phyloP scores from a whole-genome alignment of 2,797 vertebrate genomes.

The Ceyx erithaca region DNA sequence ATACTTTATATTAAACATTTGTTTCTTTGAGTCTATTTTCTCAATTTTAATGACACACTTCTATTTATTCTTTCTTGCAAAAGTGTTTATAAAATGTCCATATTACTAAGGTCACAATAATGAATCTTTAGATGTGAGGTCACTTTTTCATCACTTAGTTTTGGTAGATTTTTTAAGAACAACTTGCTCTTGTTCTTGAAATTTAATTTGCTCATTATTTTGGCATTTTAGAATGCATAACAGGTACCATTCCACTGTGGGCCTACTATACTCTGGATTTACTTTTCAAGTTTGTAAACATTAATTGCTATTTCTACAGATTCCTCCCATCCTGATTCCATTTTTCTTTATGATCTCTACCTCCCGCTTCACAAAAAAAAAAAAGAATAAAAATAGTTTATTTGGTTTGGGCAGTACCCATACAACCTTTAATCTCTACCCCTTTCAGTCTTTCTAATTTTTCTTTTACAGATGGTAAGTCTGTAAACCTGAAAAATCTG shows the following conservation, averaged over 20 bases:
- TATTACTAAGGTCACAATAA: not conserved
- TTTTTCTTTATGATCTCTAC: not conserved
- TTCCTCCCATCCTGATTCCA: not conserved
- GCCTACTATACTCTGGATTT: not conserved
- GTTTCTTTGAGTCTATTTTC: not conserved
- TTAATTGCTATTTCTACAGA: not conserved
- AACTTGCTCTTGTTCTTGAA: not conserved
- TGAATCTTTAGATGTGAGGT: not conserved
- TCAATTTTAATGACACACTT: not conserved
- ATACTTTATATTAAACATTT: not conserved
- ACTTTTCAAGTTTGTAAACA: not conserved
- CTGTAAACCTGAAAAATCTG: not conserved
- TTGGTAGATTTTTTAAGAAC: not conserved
- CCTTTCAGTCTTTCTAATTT: not conserved
- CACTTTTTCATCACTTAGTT: not conserved
- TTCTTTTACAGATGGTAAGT: not conserved
- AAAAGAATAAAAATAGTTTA: not conserved
- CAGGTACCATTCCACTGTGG: not conserved
- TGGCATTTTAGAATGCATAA: not conserved
- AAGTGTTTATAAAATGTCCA: not conserved
- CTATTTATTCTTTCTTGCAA: not conserved
- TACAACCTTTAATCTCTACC: not conserved
- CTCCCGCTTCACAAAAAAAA: not conserved
- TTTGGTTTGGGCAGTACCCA: not conserved
- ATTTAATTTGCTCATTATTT: not conserved